These are phyloP conservation scores for Oligia fasciuncula DNA, from an alignment of 2,888 invertebrate species.

Conservation along the genomic window DNA sequence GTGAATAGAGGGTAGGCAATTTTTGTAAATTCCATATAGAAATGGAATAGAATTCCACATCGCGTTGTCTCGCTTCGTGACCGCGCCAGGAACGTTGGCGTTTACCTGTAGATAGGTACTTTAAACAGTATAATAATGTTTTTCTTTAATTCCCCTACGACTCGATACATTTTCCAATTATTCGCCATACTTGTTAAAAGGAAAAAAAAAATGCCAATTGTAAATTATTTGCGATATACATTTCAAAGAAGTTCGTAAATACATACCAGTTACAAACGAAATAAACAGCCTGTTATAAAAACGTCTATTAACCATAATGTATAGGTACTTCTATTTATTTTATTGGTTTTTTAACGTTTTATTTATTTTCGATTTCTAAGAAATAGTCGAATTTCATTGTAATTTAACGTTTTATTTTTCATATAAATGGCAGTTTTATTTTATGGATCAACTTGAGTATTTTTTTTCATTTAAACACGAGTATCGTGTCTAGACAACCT, in stretches of 20 bases:
- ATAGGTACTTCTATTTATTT: slow-evolving; percentile 20
- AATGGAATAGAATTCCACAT: no score
- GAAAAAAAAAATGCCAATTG: slow-evolving; percentile 3
- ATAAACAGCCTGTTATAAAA: slow-evolving; percentile 22
- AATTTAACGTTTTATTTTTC: slow-evolving; percentile 6
- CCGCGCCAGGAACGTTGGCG: no score
- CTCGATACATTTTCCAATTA: slow-evolving; percentile 29
- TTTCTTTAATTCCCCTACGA: slow-evolving; percentile 25
- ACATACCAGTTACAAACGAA: slow-evolving; percentile 6
- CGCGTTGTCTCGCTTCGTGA: background rate
- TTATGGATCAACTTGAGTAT: background rate
- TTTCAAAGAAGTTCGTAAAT: slow-evolving; percentile 15
- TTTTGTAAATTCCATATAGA: background rate
- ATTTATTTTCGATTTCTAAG: background rate
- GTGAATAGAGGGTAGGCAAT: background rate
- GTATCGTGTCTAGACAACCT: background rate
- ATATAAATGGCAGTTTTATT: slow-evolving; percentile 11
- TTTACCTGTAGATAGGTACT: background rate
- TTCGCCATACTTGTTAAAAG: slow-evolving; percentile 14
- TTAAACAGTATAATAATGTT: slow-evolving; percentile 10
- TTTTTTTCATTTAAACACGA: background rate
- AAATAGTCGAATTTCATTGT: background rate
- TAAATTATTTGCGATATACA: slow-evolving; percentile 33
- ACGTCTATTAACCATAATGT: slow-evolving; percentile 10
- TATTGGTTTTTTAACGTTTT: slow-evolving; percentile 3